Percentiles rank a stretch among this genome's conserved stretches.
Evolutionary conservation across 2,113 vertebrate genomes (phyloP).

Genomic region (Ancistrus triradiatus): DNA sequence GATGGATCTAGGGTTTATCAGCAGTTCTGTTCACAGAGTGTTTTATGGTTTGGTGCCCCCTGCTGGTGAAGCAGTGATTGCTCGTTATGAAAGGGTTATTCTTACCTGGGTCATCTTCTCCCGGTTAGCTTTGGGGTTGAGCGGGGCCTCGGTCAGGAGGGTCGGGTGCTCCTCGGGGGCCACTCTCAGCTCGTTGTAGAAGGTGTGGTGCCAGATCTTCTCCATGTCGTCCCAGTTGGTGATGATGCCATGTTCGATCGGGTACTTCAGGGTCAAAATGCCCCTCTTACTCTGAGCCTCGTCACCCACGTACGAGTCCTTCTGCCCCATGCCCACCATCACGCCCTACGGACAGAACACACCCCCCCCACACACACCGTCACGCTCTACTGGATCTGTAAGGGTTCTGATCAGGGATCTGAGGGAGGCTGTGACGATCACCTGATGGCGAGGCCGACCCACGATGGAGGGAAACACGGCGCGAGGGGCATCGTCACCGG

Average conservation of each 20-base stretch:
- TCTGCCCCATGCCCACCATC: slow-evolving; percentile 88
- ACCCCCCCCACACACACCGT: background rate
- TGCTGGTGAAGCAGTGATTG: too few relatives aligned
- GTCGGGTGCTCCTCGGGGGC: slow-evolving; percentile 84
- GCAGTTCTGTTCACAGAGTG: too few relatives aligned
- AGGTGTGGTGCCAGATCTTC: slow-evolving; percentile 98
- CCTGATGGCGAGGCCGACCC: slow-evolving; percentile 33
- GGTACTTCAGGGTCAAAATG: slow-evolving; percentile 88
- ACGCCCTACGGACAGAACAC: slow-evolving; percentile 66
- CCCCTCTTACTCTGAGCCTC: slow-evolving; percentile 87
- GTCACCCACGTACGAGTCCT: slow-evolving; percentile 84
- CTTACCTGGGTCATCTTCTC: slow-evolving; percentile 83
- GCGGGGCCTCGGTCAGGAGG: slow-evolving; percentile 79
- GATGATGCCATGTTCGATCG: slow-evolving; percentile 88
- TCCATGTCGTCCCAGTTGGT: slow-evolving; percentile 97
- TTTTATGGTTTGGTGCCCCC: too few relatives aligned
- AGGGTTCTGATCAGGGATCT: too few relatives aligned
- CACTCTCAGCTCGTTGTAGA: slow-evolving; percentile 90
- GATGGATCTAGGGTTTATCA: too few relatives aligned
- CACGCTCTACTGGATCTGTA: too few relatives aligned
- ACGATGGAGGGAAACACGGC: slow-evolving; percentile 60
- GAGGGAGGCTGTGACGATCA: too few relatives aligned
- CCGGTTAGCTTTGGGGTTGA: slow-evolving; percentile 83
- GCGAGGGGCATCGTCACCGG: slow-evolving; percentile 52
- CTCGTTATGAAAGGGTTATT: too few relatives aligned